Evolutionary conservation across 1,140 invertebrate species (phyloP).

Genomic region (Heliconius eleuchia): DNA sequence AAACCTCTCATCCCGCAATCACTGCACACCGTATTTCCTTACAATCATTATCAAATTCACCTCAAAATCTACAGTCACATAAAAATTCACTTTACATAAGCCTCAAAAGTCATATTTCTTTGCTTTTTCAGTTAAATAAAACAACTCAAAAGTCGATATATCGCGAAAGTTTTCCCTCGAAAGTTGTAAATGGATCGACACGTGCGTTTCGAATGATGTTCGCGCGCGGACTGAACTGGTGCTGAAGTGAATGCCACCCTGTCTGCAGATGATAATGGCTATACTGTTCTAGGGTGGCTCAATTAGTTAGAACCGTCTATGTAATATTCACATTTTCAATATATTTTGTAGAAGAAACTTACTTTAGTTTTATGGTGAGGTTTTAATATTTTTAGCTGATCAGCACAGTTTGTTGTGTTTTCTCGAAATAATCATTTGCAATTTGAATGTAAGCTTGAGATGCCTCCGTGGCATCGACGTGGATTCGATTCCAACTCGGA

Average conservation of each 20-base stretch:
- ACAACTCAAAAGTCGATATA: not conserved
- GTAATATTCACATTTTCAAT: slow-evolving; percentile 42
- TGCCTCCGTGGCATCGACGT: no score
- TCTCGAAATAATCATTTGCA: not conserved
- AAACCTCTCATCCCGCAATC: slow-evolving; percentile 60
- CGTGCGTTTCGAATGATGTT: slow-evolving; percentile 42
- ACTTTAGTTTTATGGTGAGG: not conserved
- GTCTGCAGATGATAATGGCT: slow-evolving; percentile 39
- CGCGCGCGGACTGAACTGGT: slow-evolving; percentile 49
- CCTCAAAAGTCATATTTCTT: not conserved
- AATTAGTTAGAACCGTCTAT: slow-evolving; percentile 39
- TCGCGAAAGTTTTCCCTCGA: slow-evolving; percentile 62
- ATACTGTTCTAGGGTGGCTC: slow-evolving; percentile 42
- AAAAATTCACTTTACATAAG: not conserved
- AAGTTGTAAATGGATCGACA: slow-evolving; percentile 35
- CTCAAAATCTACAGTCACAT: slow-evolving; percentile 17
- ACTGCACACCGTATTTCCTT: slow-evolving; percentile 40
- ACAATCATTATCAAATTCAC: slow-evolving; percentile 32
- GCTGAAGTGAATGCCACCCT: slow-evolving; percentile 27
- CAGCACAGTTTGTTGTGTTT: not conserved
- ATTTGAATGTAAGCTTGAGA: not conserved
- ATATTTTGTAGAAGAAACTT: slow-evolving; percentile 21
- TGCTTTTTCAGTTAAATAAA: not conserved
- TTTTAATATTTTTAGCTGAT: not conserved
- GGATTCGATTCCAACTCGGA: no score